These are phyloP conservation scores for Syngnathus scovelli DNA, from an alignment of 2,113 vertebrate species.

Conservation along the genomic window DNA sequence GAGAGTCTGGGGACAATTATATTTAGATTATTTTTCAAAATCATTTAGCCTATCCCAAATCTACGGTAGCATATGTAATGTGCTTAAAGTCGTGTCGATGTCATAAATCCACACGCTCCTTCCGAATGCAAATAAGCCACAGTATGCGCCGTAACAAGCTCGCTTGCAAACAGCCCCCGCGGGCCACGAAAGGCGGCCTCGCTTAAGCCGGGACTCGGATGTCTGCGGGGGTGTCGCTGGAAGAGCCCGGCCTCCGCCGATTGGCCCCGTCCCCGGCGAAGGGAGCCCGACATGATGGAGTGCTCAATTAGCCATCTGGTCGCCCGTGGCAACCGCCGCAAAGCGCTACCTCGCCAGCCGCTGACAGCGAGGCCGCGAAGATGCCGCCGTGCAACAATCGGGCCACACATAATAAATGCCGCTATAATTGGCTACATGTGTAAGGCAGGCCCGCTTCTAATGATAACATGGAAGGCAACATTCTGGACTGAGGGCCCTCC, in stretches of 20 bases:
- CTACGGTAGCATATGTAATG: constrained; percentile 38
- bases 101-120: constrained; percentile 29
- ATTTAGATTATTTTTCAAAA: too few species aligned
- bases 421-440: constrained; percentile 20
- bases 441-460: neutral
- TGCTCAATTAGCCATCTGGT: constrained; percentile 68
- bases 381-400: constrained; percentile 5
- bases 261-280: constrained; percentile 59
- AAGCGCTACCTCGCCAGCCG: constrained; percentile 43
- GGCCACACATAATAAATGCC: constrained; percentile 2
- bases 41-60: neutral
- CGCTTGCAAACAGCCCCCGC: constrained; percentile 40
- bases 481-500: too few species aligned
- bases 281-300: constrained; percentile 64
- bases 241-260: constrained; percentile 49
- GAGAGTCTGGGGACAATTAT: too few species aligned
- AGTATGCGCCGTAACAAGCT: constrained; percentile 48
- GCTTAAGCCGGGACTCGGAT: constrained; percentile 49
- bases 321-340: constrained; percentile 54
- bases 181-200: constrained; percentile 51
- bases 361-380: constrained; percentile 42
- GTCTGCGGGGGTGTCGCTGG: constrained; percentile 44
- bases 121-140: constrained; percentile 54
- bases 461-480: constrained; percentile 1
- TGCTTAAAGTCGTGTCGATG: constrained; percentile 13